Percentiles rank a stretch among this genome's conserved stretches.
Conservation (phyloP, 2,113 vertebrate genomes). For the Abramis brama region DNA sequence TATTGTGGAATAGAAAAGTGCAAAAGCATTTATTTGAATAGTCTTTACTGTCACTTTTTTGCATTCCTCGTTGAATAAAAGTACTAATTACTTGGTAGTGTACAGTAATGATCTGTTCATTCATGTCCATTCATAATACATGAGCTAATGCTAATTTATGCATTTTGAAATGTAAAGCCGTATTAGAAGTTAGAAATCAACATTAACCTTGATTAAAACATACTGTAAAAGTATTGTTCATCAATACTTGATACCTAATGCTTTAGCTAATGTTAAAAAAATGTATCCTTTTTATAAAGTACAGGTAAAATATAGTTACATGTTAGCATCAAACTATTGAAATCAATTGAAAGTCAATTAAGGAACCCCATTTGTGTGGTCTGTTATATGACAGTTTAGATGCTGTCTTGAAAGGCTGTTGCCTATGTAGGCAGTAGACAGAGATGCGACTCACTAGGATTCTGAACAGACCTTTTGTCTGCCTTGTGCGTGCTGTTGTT, state of each 20-base stretch:
- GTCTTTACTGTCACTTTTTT: background rate
- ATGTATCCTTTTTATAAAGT: background rate
- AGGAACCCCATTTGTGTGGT: background rate
- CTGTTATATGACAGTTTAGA: background rate
- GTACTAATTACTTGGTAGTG: background rate
- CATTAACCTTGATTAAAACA: background rate
- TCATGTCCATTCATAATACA: background rate
- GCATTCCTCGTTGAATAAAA: background rate
- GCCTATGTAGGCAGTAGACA: background rate
- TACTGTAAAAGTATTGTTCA: background rate
- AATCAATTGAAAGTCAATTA: background rate
- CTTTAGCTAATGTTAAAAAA: background rate
- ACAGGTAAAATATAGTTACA: background rate
- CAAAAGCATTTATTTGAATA: background rate
- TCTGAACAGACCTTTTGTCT: conserved; percentile 18
- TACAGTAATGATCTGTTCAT: no score
- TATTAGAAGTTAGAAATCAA: background rate
- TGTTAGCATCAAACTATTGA: background rate
- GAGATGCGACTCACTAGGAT: background rate
- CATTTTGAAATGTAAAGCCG: background rate
- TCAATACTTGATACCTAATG: background rate
- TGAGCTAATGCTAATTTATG: background rate
- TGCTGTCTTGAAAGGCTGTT: background rate
- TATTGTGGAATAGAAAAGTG: background rate
- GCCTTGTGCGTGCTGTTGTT: conserved; percentile 31